Base-by-base conservation (phyloP, 1,140 invertebrate genomes). In the Rhynchophorus ferrugineus region DNA sequence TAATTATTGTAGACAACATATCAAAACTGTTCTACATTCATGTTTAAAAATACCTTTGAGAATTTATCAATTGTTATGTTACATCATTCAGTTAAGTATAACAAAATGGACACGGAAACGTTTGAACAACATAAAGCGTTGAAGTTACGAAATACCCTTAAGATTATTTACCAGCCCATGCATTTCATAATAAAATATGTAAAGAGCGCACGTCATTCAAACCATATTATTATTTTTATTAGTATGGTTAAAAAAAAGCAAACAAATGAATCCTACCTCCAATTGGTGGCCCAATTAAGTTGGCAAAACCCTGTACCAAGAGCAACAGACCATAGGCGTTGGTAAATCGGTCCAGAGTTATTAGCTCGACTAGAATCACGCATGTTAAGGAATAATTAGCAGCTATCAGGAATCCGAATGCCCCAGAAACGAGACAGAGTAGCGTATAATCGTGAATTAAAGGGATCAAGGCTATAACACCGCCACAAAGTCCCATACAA, bases 251-350 rank as follows among this genome's bases (percentile, higher is more conserved):
- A 44, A 3, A 22, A 44, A 22, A 20, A 45, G n/a, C n/a, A 34
- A 41, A n/a, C 48, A n/a, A n/a, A 44, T 36, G 8, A 42, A 22
- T 19, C 47, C 69, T 71, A 87, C 89, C 91, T 62, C 85, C 89
- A 24, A 94, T 64, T 8, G 91, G 89, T 36, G 91, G 88, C 21
- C 91, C 91, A 59, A 91, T 78, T 1, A 94, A 75, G 67, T 92
- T 90, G 1, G 88, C 89, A 29, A 93, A 70, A 2, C 91, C 92
- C 70, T 95, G 91, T 45, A 93, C 88, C 2, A 95, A 73, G 44
- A 92, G 71, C 24, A 94, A 69, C 49, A 95, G 72, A 8, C 92
- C 91, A 64, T 95, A 94, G 2, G 89, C 89, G 62, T 89, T 91
- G 1, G 91, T 89, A 63, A 96, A 92, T 62, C 84, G 78, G 58